A percentile compares a stretch with the other conserved stretches of the same genome.
Evolutionary conservation across 2,113 vertebrate species (phyloP).

Genomic region (Grus americana): DNA sequence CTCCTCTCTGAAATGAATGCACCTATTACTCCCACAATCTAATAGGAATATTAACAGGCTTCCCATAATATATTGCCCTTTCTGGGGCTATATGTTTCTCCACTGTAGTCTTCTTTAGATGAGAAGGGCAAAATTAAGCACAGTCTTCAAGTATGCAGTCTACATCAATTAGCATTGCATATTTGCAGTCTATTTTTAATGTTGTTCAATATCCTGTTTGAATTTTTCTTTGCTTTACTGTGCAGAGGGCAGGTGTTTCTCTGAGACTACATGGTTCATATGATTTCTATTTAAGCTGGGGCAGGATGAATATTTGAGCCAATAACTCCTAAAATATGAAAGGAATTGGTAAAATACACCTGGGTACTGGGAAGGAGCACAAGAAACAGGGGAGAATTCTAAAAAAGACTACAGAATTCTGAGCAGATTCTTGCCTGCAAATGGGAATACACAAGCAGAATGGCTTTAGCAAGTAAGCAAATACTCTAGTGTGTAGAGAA

Average conservation of each 20-base stretch:
- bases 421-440: not conserved
- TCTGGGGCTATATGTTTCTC: not conserved
- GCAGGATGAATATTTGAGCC: not conserved
- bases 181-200: not conserved
- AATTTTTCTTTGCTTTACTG: not conserved
- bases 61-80: not conserved
- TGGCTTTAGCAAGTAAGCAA: not conserved
- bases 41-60: not conserved
- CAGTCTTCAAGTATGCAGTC: not conserved
- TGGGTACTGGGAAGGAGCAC: not conserved
- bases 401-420: not conserved
- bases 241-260: not conserved
- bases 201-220: not conserved
- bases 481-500: not conserved
- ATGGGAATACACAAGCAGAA: not conserved
- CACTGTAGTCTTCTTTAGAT: not conserved
- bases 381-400: not conserved
- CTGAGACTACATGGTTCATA: not conserved
- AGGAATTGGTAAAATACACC: conserved; percentile 3
- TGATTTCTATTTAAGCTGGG: not conserved
- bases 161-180: not conserved
- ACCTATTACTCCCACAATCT: not conserved
- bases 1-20: not conserved
- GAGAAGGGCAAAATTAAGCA: not conserved
- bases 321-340: conserved; percentile 17